A percentile compares a stretch with the other conserved stretches of the same genome.
phyloP scores from a whole-genome alignment of 2,797 vertebrate species.

The Balearica regulorum region DNA sequence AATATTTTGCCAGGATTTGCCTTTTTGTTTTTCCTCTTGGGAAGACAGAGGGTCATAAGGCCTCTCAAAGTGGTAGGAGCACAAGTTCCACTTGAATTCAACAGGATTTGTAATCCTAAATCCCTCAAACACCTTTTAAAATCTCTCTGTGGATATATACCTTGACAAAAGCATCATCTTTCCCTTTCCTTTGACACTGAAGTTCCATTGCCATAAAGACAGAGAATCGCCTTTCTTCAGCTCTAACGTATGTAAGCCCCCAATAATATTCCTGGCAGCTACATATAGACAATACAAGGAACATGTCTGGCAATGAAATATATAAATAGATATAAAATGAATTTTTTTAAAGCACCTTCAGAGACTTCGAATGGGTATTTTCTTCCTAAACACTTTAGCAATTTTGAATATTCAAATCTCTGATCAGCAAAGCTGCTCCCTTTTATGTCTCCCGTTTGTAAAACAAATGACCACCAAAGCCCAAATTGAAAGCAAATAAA shows the following conservation, averaged over 20 bases:
- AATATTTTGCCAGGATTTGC: constrained; percentile 6
- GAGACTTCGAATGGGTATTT: background rate
- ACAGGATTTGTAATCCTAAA: constrained; percentile 42
- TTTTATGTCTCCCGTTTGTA: background rate
- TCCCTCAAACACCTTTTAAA: constrained; percentile 4
- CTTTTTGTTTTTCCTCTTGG: background rate
- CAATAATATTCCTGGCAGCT: background rate
- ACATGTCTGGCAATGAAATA: background rate
- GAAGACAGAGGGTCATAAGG: background rate
- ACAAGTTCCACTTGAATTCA: background rate
- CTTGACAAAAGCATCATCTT: constrained; percentile 11
- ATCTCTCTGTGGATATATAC: background rate
- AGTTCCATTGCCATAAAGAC: background rate
- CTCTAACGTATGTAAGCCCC: background rate
- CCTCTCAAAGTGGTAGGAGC: background rate
- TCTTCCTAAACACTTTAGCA: background rate
- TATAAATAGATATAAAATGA: background rate
- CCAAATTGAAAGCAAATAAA: background rate
- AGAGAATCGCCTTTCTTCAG: background rate
- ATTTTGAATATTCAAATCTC: background rate
- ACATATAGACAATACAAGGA: background rate
- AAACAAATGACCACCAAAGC: background rate
- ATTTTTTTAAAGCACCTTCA: background rate
- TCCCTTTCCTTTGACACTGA: background rate
- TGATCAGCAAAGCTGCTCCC: background rate